Conservation (phyloP, 1,140 invertebrate species). For the Diplogasteroides magnus region DNA sequence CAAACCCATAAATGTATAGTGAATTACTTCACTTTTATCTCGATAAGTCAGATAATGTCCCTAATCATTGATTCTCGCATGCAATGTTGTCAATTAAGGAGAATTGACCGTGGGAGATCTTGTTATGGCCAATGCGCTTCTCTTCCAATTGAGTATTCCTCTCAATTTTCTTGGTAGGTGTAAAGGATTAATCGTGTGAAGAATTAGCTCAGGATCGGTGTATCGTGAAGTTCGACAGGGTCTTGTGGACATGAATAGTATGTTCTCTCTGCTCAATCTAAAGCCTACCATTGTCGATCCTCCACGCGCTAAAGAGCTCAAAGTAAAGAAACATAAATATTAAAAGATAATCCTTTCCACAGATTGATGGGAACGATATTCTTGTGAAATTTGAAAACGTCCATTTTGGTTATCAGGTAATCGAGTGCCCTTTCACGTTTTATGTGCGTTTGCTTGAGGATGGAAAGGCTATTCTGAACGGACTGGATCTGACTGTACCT, state of each 20-base stretch:
- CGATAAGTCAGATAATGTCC: too few relatives aligned
- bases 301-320: constrained; percentile 28
- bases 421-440: too few relatives aligned
- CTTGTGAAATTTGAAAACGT: constrained; percentile 79
- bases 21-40: too few relatives aligned
- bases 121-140: constrained; percentile 94
- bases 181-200: not conserved
- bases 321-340: too few relatives aligned
- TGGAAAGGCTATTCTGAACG: constrained; percentile 70
- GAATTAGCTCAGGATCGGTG: constrained; percentile 86
- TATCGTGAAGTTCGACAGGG: constrained; percentile 95
- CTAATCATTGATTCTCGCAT: too few relatives aligned
- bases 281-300: constrained; percentile 47
- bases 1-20: too few relatives aligned
- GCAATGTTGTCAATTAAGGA: too few relatives aligned
- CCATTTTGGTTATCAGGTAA: constrained; percentile 74
- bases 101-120: constrained; percentile 94
- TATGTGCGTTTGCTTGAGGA: not conserved
- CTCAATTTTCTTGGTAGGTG: constrained; percentile 73
- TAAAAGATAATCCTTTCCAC: constrained; percentile 60
- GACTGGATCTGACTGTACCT: constrained; percentile 79
- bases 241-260: constrained; percentile 94
- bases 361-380: not conserved
- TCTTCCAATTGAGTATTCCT: constrained; percentile 94
- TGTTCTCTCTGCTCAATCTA: constrained; percentile 88